These are phyloP conservation scores for Stichodactyla mertensii DNA, from an alignment of 64 coral and sea anemone genomes.

Conservation along the genomic window DNA sequence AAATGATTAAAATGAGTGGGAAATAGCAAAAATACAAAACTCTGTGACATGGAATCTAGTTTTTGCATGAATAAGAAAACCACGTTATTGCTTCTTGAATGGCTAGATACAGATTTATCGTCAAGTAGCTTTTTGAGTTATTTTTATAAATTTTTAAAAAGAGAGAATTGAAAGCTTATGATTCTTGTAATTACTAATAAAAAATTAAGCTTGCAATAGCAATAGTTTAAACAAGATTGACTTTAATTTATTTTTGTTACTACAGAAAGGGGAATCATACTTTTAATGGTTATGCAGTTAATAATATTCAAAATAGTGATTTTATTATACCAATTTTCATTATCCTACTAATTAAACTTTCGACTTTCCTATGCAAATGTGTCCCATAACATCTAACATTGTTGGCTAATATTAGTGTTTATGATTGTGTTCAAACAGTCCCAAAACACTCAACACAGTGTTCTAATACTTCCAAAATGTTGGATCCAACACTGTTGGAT, in stretches of 20 bases:
- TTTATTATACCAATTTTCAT: no score
- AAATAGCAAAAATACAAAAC: no score
- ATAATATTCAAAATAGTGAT: not conserved
- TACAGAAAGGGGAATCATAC: not conserved
- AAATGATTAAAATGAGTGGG: no score
- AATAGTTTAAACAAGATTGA: not conserved
- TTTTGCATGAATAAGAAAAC: not conserved
- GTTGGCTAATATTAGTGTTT: no score
- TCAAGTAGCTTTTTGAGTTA: not conserved
- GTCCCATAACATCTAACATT: no score
- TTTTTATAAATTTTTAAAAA: conserved; percentile 16
- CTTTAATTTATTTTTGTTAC: not conserved
- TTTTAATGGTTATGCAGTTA: not conserved
- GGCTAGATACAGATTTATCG: not conserved
- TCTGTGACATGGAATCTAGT: no score
- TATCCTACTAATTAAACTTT: no score
- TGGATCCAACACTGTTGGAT: no score
- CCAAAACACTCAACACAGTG: no score
- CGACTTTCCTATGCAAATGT: no score
- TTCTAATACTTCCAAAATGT: no score
- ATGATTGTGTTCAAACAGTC: no score
- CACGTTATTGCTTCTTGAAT: not conserved
- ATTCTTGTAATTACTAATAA: not conserved
- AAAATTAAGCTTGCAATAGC: not conserved
- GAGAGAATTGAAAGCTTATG: not conserved